These are phyloP conservation scores for Melopsittacus undulatus DNA, from an alignment of 2,797 vertebrate genomes.

Conservation along the genomic window DNA sequence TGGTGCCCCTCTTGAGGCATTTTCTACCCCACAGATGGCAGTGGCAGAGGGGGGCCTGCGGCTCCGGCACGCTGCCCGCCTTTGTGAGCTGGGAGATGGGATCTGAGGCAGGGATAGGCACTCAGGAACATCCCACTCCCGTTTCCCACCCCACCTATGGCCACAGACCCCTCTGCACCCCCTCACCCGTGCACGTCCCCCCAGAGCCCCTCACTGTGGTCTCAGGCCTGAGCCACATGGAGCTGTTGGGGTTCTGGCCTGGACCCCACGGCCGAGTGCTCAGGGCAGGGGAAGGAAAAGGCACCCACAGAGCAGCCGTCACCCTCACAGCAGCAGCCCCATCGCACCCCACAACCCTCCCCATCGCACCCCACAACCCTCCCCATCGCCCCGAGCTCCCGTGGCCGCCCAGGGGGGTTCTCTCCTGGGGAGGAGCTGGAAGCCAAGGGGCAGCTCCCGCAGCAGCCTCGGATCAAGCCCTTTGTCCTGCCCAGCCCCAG, in stretches of 20 bases:
- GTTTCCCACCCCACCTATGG: not conserved
- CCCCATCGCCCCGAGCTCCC: not conserved
- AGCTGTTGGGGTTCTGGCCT: not conserved
- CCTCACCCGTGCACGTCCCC: rapidly evolving
- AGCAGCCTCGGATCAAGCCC: not conserved
- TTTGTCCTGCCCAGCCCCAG: too few relatives aligned
- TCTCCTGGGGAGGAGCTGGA: not conserved
- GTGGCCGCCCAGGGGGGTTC: not conserved
- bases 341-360: rapidly evolving
- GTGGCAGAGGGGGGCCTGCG: not conserved
- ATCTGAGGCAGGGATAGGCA: not conserved
- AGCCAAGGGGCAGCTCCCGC: rapidly evolving
- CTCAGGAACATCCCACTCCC: not conserved
- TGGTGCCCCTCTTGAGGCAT: not conserved
- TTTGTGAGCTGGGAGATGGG: not conserved
- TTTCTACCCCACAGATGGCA: slow-evolving; percentile 10
- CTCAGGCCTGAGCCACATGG: not conserved
- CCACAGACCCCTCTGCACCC: not conserved
- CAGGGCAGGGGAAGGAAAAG: not conserved
- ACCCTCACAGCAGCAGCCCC: not conserved
- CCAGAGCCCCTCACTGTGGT: rapidly evolving
- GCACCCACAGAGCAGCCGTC: not conserved
- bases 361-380: not conserved
- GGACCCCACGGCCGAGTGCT: not conserved
- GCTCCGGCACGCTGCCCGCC: not conserved